Percentiles rank a stretch among this genome's conserved stretches.
Conservation (phyloP, 2,797 vertebrate species). For the Poeciliopsis paucimaculata region DNA sequence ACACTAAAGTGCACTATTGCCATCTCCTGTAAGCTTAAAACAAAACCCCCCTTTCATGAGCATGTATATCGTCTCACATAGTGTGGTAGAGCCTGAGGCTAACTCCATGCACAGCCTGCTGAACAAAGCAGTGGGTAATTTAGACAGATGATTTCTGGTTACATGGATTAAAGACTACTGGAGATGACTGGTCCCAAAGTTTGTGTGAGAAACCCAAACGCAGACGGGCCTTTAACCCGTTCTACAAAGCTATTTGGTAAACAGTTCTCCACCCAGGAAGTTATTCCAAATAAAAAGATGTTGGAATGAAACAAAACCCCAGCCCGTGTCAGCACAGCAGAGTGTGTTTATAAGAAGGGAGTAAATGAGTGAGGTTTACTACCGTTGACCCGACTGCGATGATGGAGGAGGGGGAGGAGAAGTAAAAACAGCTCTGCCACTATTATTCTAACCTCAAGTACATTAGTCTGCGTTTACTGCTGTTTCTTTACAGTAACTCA, state of each 20-base stretch:
- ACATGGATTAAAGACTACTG: slow-evolving; percentile 41
- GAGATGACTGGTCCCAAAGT: slow-evolving; percentile 27
- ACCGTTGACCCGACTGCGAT: slow-evolving; percentile 12
- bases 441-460: background rate
- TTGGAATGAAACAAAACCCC: slow-evolving; percentile 32
- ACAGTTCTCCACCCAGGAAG: slow-evolving; percentile 8
- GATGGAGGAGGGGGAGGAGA: no score
- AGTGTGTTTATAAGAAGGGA: slow-evolving; percentile 4
- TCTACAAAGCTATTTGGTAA: slow-evolving; percentile 17
- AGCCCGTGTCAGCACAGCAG: slow-evolving; percentile 34
- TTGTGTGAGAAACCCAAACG: slow-evolving; percentile 14
- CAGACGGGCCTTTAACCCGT: slow-evolving; percentile 20
- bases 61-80: background rate
- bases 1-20: background rate
- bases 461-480: background rate
- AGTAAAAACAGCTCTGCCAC: background rate
- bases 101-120: background rate
- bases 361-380: background rate
- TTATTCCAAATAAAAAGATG: slow-evolving; percentile 34
- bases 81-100: background rate
- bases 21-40: slow-evolving; percentile 3
- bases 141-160: slow-evolving; percentile 5
- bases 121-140: background rate
- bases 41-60: background rate
- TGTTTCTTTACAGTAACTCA: background rate